phyloP scores from a whole-genome alignment of 2,888 invertebrate genomes.

The Cepaea hortensis region DNA sequence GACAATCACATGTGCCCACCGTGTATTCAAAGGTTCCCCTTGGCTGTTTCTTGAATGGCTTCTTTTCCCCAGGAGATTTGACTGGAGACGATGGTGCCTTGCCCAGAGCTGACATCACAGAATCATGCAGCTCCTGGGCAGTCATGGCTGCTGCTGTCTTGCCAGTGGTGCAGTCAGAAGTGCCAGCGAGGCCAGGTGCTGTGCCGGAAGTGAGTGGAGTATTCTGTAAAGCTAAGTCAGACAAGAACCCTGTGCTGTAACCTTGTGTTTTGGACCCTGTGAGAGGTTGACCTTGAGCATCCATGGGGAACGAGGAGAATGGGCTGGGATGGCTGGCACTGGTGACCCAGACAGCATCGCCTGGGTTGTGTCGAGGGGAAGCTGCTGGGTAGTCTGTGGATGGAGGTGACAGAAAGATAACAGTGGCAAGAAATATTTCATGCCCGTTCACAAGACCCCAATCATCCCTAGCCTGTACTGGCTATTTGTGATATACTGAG shows the following conservation, averaged over 20 bases:
- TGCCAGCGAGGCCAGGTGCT: not conserved
- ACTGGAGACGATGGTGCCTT: not conserved
- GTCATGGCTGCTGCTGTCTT: not conserved
- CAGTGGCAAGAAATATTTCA: not conserved
- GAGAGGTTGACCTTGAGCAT: not conserved
- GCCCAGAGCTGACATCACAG: constrained; percentile 17
- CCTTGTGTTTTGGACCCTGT: not conserved
- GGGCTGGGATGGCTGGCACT: constrained; percentile 35
- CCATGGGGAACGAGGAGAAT: constrained; percentile 4
- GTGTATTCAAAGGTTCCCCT: constrained; percentile 62
- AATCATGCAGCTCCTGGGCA: constrained; percentile 27
- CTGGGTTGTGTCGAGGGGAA: constrained; percentile 14
- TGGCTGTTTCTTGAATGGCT: constrained; percentile 56
- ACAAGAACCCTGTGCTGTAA: constrained; percentile 18
- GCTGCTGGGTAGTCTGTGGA: not conserved
- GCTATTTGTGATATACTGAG: no score
- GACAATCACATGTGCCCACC: constrained; percentile 51
- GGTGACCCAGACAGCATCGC: constrained; percentile 25
- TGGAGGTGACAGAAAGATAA: not conserved
- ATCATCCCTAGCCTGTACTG: no score
- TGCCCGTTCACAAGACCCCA: no score
- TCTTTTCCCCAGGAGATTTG: constrained; percentile 54
- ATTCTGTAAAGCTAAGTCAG: constrained; percentile 36
- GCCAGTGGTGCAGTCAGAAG: not conserved
- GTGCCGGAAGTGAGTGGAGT: constrained; percentile 23